phyloP scores from a whole-genome alignment of 2,113 vertebrate genomes.

The Ardeotis arabs region DNA sequence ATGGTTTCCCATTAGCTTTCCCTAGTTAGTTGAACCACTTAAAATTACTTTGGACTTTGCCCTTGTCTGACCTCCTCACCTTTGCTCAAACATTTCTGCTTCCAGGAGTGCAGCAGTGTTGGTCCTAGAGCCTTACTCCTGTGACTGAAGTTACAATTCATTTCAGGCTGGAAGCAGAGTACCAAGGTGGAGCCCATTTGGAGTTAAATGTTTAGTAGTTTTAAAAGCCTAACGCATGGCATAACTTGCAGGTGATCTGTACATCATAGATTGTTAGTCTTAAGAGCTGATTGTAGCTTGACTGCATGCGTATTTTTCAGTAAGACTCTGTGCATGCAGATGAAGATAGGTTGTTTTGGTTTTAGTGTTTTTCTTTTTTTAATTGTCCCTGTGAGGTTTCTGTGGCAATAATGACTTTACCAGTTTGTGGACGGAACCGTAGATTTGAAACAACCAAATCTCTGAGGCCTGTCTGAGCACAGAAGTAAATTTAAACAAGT shows the following conservation, averaged over 20 bases:
- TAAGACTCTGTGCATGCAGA: not conserved
- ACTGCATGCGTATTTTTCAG: not conserved
- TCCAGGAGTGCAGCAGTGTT: not conserved
- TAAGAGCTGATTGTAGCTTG: not conserved
- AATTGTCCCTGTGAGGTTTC: slow-evolving; percentile 7
- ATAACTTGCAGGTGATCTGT: not conserved
- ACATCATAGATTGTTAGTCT: not conserved
- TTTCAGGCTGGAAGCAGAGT: not conserved
- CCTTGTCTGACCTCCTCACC: slow-evolving; percentile 71
- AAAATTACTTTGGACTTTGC: slow-evolving; percentile 70
- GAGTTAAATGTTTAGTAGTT: not conserved
- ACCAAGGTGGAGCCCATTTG: not conserved
- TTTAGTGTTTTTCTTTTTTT: not conserved
- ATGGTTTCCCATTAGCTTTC: slow-evolving; percentile 62
- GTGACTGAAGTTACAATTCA: slow-evolving; percentile 8
- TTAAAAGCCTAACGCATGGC: not conserved
- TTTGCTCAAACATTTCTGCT: slow-evolving; percentile 49
- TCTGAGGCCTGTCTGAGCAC: not conserved
- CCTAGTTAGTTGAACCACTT: slow-evolving; percentile 68
- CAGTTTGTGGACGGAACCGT: not conserved
- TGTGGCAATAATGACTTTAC: slow-evolving; percentile 29
- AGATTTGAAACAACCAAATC: not conserved
- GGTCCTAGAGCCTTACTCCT: slow-evolving; percentile 20
- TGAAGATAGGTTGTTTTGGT: not conserved
- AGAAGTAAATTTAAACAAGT: not conserved